Percentiles rank a stretch among this genome's conserved stretches.
phyloP scores from a whole-genome alignment of 2,113 vertebrate species.

The Poeciliopsis prolifica region DNA sequence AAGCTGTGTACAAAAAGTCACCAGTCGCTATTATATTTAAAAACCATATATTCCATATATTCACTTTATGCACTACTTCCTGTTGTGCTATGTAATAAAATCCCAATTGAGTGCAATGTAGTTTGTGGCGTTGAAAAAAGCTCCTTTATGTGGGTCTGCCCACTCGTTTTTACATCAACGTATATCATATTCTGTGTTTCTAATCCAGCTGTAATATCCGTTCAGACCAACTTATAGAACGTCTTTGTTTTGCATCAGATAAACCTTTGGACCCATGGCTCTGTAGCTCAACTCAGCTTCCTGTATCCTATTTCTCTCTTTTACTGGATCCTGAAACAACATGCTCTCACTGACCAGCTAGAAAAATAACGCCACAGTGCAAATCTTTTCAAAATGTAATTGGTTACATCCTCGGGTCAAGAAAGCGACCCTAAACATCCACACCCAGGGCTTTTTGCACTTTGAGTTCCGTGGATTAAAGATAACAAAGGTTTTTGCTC shows the following conservation, averaged over 20 bases:
- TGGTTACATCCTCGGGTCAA: slow-evolving; percentile 28
- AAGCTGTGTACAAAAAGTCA: no score
- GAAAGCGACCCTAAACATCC: slow-evolving; percentile 44
- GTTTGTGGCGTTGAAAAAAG: not conserved
- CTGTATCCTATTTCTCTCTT: slow-evolving; percentile 16
- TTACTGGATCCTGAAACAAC: not conserved
- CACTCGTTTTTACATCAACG: not conserved
- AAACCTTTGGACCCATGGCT: not conserved
- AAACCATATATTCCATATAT: not conserved
- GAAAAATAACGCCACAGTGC: slow-evolving; percentile 27
- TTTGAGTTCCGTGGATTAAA: slow-evolving; percentile 24
- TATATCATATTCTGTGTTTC: not conserved
- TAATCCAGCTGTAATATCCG: slow-evolving; percentile 4
- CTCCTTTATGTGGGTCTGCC: not conserved
- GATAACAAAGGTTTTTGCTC: slow-evolving; percentile 28
- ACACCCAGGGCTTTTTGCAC: slow-evolving; percentile 19
- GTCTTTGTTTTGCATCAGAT: slow-evolving; percentile 24
- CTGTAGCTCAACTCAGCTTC: slow-evolving; percentile 12
- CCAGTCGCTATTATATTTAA: not conserved
- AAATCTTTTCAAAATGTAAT: slow-evolving; percentile 7
- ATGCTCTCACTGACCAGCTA: slow-evolving; percentile 3
- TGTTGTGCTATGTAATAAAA: not conserved
- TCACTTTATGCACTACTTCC: not conserved
- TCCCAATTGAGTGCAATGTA: not conserved
- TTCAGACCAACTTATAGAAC: slow-evolving; percentile 1